Percentiles rank a stretch among this genome's conserved stretches.
Evolutionary conservation across 23 tunicate genomes (phyloP).

Genomic region (Trididemnum clinides): DNA sequence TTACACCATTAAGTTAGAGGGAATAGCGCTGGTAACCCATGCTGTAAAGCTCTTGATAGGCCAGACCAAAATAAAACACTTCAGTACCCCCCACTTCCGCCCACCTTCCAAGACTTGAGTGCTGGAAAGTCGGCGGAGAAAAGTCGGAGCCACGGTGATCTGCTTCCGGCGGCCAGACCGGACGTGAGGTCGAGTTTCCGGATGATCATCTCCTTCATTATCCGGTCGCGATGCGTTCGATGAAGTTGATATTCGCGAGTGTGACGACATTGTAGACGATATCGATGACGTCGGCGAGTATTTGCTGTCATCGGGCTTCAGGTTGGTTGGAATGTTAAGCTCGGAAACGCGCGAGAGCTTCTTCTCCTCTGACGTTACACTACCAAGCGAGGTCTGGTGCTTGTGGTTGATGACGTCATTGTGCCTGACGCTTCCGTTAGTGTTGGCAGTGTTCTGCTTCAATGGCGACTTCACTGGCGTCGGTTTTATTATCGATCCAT

Average conservation of each 20-base stretch:
- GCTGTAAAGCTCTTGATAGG: no score
- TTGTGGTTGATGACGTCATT: neutral
- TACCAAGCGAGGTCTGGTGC: neutral
- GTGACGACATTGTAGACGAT: conserved; percentile 62
- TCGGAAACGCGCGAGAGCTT: conserved; percentile 26
- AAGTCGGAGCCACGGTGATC: conserved; percentile 72
- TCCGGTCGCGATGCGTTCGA: conserved; percentile 64
- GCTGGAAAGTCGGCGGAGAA: conserved; percentile 83
- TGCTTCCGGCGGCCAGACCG: conserved; percentile 22
- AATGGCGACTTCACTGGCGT: neutral
- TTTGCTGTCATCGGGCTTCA: conserved; percentile 47
- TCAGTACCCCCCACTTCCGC: no score
- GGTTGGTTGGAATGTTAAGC: conserved; percentile 27
- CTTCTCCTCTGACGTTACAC: conserved; percentile 8
- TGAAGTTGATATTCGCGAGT: conserved; percentile 74
- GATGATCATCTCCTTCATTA: conserved; percentile 21
- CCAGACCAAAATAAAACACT: no score
- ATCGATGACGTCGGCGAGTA: conserved; percentile 72
- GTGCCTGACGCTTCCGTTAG: conserved; percentile 19
- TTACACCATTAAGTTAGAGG: no score
- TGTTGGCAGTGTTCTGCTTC: neutral
- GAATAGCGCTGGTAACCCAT: no score
- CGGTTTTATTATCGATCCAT: neutral
- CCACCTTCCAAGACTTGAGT: conserved; percentile 94
- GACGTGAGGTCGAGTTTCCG: neutral